Base-by-base conservation (phyloP, 1,140 invertebrate genomes). In the Mya arenaria region DNA sequence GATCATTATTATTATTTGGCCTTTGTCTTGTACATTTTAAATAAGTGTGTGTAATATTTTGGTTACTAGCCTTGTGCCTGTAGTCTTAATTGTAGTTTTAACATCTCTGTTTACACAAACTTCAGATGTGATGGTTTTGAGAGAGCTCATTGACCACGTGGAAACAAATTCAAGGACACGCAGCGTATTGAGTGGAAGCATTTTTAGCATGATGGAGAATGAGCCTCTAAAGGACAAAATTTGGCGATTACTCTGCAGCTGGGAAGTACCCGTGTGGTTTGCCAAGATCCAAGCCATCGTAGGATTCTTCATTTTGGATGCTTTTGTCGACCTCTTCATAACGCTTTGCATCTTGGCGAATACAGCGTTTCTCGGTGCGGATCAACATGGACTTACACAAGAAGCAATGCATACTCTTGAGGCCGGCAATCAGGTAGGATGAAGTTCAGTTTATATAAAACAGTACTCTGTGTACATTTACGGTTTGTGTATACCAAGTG, bases 331-430 rank as follows among this genome's bases (percentile, higher is more conserved):
- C 92, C 94, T 99, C 82, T 99, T 99, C 93, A 99, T 99, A 92
- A 99, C 98, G 8, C 94, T 99, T 52, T 99, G 98, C 93, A 99
- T 99, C 93, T 97, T 99, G 68, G 97, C 99, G 84, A 99, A 99
- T 92, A 99, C 98, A 0, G 94, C 98, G 74, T 99, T 99, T 94
- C 99, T 99, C 98, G 98, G 98, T 15, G 94, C 99, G 92, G 98
- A 99, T 94, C 97, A 99, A 91, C 96, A 99, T 93, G 96, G 97
- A 81, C 99, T 98, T 97, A 62, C 82, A 6, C 34, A 78, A 30
- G 69, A 81, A 8, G 79, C 92, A 39, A 96, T 97, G 66, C 95
- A 93, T 73, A 95, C 97, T n/a, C 94, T 98, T 56, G 96, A 97
- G 92, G 96, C 95, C 89, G 97, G 97, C 89, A 99, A 99, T 92